phyloP scores from a whole-genome alignment of 2,888 invertebrate species.

The Campopleginae sp. region DNA sequence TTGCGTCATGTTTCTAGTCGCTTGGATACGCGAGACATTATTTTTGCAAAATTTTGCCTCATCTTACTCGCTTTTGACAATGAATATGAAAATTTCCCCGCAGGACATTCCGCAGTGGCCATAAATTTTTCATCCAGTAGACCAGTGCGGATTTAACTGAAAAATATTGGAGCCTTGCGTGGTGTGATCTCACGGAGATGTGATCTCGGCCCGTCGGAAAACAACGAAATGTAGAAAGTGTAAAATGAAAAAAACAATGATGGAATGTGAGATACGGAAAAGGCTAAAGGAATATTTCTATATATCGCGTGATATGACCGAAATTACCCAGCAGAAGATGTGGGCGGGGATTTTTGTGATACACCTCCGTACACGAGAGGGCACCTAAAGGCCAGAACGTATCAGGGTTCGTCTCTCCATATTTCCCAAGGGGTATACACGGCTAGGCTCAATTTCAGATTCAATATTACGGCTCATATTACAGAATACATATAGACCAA shows the following conservation, averaged over 20 bases:
- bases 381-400: slow-evolving; percentile 46
- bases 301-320: slow-evolving; percentile 49
- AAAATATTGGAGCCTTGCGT: slow-evolving; percentile 16
- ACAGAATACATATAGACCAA: slow-evolving; percentile 52
- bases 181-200: slow-evolving; percentile 49
- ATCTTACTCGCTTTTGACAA: slow-evolving; percentile 2
- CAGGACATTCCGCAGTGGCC: slow-evolving; percentile 11
- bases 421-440: slow-evolving; percentile 74
- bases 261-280: slow-evolving; percentile 55
- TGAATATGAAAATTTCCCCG: slow-evolving; percentile 1
- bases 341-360: slow-evolving; percentile 47
- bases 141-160: slow-evolving; percentile 39
- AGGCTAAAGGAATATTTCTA: slow-evolving; percentile 42
- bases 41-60: not conserved
- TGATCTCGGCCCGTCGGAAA: slow-evolving; percentile 65
- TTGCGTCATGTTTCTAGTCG: not conserved
- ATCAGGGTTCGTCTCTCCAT: slow-evolving; percentile 72
- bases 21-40: not conserved
- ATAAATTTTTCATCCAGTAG: slow-evolving; percentile 57
- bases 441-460: slow-evolving; percentile 72
- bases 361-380: slow-evolving; percentile 31
- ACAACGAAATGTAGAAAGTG: slow-evolving; percentile 38
- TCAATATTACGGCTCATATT: slow-evolving; percentile 71
- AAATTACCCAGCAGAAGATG: slow-evolving; percentile 57
- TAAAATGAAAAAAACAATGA: slow-evolving; percentile 24